Evolutionary conservation across 1,140 invertebrate genomes (phyloP).

Genomic region (Macrobrachium nipponense): DNA sequence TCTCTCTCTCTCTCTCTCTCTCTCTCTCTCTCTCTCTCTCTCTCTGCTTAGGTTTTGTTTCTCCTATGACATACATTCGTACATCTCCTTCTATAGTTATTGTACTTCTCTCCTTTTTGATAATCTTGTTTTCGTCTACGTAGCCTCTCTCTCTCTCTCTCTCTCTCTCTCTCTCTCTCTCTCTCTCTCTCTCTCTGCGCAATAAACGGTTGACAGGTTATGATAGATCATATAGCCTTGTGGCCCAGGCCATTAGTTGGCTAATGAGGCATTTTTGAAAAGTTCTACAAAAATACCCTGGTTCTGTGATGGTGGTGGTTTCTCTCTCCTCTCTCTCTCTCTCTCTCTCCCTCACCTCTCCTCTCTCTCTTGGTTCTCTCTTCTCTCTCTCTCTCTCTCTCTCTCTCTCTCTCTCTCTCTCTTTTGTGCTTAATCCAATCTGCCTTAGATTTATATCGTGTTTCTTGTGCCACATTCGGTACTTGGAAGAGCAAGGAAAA

Average conservation of each 20-base stretch:
- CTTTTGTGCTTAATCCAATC: no score
- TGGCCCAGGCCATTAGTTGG: constrained; percentile 17
- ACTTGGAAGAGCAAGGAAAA: no score
- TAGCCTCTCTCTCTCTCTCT: constrained; percentile 7
- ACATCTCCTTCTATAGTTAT: background rate
- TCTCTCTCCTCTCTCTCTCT: no score
- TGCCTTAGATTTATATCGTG: no score
- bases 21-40: background rate
- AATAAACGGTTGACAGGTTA: constrained; percentile 7
- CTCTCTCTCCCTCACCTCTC: no score
- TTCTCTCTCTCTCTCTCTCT: no score
- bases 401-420: no score
- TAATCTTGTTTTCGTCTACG: no score
- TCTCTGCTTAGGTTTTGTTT: background rate
- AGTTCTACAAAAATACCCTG: background rate
- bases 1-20: background rate
- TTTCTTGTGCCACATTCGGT: no score
- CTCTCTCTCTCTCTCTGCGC: background rate
- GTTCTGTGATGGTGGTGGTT: no score
- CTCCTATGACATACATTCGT: background rate
- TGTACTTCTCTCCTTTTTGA: background rate
- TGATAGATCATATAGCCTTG: constrained; percentile 23
- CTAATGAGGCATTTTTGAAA: constrained; percentile 44
- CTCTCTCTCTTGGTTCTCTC: no score
- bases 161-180: constrained; percentile 12